A percentile compares a stretch with the other conserved stretches of the same genome.
Evolutionary conservation across 1,140 invertebrate genomes (phyloP).

Genomic region (Drosophila lini): DNA sequence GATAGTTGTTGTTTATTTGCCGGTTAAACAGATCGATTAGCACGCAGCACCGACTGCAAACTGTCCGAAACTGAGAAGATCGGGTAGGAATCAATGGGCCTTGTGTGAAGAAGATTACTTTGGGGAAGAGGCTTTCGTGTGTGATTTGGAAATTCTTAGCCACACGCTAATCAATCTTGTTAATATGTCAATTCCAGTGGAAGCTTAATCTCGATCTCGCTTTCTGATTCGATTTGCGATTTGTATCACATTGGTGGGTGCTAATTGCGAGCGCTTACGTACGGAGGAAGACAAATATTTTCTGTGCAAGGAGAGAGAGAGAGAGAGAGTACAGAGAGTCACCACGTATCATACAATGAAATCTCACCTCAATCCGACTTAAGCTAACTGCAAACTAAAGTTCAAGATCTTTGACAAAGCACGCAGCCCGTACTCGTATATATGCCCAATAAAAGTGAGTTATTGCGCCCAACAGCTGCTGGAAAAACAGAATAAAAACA

Average conservation of each 20-base stretch:
- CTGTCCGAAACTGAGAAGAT: constrained; percentile 26
- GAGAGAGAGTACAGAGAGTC: not conserved
- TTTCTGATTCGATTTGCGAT: constrained; percentile 47
- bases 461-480: constrained; percentile 18
- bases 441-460: constrained; percentile 25
- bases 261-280: constrained; percentile 53
- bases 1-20: constrained; percentile 35
- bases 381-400: constrained; percentile 31
- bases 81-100: constrained; percentile 41
- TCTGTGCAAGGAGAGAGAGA: not conserved
- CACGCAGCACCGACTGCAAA: constrained; percentile 46
- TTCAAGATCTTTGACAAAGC: constrained; percentile 30
- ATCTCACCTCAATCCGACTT: constrained; percentile 18
- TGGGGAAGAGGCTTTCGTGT: constrained; percentile 4
- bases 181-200: constrained; percentile 72
- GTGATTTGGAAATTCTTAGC: constrained; percentile 54
- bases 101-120: constrained; percentile 18
- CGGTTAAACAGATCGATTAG: constrained; percentile 59
- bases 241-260: constrained; percentile 48
- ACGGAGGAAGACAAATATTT: constrained; percentile 18
- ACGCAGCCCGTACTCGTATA: constrained; percentile 1
- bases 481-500: constrained; percentile 35
- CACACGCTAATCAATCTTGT: constrained; percentile 70
- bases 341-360: not conserved
- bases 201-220: constrained; percentile 64